Evolutionary conservation across 2,113 vertebrate genomes (phyloP).

Genomic region (Aplodontia rufa): DNA sequence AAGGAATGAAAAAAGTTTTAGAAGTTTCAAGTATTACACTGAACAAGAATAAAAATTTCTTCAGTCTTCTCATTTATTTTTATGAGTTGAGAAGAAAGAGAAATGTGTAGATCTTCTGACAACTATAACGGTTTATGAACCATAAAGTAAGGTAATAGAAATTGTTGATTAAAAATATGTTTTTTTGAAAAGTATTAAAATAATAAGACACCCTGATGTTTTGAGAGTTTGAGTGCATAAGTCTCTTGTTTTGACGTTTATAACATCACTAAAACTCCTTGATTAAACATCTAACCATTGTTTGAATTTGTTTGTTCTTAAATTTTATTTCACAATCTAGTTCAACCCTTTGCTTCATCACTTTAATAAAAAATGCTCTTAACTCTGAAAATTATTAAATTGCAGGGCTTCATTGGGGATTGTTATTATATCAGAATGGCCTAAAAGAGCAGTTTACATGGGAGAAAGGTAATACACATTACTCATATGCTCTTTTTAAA

Average conservation of each 20-base stretch:
- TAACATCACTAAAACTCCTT: constrained; percentile 37
- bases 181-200: constrained; percentile 72
- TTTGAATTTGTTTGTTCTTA: constrained; percentile 66
- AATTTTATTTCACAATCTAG: constrained; percentile 66
- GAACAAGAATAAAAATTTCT: constrained; percentile 38
- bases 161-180: constrained; percentile 68
- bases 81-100: constrained; percentile 67
- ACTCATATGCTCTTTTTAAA: neutral
- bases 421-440: constrained; percentile 5
- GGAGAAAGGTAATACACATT: neutral
- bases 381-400: constrained; percentile 62
- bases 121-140: constrained; percentile 67
- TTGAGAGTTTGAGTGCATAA: constrained; percentile 46
- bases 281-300: constrained; percentile 68
- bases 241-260: constrained; percentile 59
- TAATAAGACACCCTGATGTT: constrained; percentile 67
- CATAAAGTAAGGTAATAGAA: constrained; percentile 73
- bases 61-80: constrained; percentile 68
- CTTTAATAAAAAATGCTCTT: constrained; percentile 66
- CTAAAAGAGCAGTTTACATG: neutral
- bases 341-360: constrained; percentile 63
- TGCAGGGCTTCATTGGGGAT: neutral
- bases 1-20: neutral
- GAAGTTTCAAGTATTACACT: constrained; percentile 31
- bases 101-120: constrained; percentile 28